A percentile compares a stretch with the other conserved stretches of the same genome.
phyloP scores from a whole-genome alignment of 2,888 invertebrate species.

The Pyrrhia umbra region DNA sequence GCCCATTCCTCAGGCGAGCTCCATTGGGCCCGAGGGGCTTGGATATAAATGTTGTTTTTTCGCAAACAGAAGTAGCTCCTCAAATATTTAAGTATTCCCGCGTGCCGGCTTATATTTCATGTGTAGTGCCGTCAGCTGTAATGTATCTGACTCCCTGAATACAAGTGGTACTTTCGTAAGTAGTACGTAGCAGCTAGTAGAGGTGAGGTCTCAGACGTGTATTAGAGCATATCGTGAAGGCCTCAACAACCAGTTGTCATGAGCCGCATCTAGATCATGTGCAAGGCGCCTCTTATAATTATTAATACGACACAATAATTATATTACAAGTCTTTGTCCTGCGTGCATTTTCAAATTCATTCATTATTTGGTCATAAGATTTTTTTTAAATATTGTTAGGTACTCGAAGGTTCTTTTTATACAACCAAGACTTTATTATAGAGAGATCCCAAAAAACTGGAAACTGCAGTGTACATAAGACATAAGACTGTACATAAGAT shows the following conservation, averaged over 20 bases:
- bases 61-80: constrained; percentile 47
- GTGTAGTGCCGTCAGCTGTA: constrained; percentile 22
- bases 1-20: constrained; percentile 45
- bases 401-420: too few species aligned
- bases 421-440: too few species aligned
- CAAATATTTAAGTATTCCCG: constrained; percentile 55
- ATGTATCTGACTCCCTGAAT: constrained; percentile 17
- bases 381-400: too few species aligned
- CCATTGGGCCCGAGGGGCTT: constrained; percentile 45
- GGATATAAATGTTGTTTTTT: constrained; percentile 58
- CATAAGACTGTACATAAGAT: too few species aligned
- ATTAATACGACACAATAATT: background rate
- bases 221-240: constrained; percentile 39
- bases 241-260: constrained; percentile 12
- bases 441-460: too few species aligned
- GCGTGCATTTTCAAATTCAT: too few species aligned
- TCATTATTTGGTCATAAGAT: too few species aligned
- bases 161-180: constrained; percentile 3
- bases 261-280: background rate
- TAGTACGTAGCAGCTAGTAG: constrained; percentile 17
- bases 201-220: constrained; percentile 26
- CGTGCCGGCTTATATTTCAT: constrained; percentile 46
- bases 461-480: too few species aligned
- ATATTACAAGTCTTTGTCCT: too few species aligned
- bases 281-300: background rate